phyloP scores from a whole-genome alignment of 2,888 invertebrate genomes.

The Agonopterix arenella region DNA sequence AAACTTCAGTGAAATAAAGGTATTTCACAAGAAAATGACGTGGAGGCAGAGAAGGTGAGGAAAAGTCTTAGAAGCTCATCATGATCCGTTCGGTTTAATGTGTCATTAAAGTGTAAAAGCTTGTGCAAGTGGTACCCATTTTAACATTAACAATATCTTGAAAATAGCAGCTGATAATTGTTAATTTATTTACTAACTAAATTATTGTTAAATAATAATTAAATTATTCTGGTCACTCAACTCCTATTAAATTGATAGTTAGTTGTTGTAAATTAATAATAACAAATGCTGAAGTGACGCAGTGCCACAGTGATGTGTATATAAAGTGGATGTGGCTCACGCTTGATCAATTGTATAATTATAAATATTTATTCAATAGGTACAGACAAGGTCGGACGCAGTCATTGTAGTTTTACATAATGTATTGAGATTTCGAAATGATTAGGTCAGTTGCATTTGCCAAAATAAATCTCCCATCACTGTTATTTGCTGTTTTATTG shows the following conservation, averaged over 20 bases:
- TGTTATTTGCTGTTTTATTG: slow-evolving; percentile 39
- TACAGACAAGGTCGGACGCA: slow-evolving; percentile 28
- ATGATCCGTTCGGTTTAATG: too few relatives aligned
- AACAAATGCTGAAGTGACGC: slow-evolving; percentile 6
- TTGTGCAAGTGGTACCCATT: not conserved
- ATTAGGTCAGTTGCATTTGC: slow-evolving; percentile 73
- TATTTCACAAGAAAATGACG: too few relatives aligned
- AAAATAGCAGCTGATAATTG: slow-evolving; percentile 26
- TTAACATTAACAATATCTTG: slow-evolving; percentile 10
- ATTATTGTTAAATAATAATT: slow-evolving; percentile 45
- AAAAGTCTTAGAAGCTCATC: too few relatives aligned
- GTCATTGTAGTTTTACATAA: slow-evolving; percentile 58
- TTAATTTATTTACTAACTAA: slow-evolving; percentile 40
- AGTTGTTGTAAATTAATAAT: slow-evolving; percentile 36
- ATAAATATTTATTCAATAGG: slow-evolving; percentile 55
- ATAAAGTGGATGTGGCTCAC: slow-evolving; percentile 35
- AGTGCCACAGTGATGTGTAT: slow-evolving; percentile 38
- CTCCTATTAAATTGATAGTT: slow-evolving; percentile 49
- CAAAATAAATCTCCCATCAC: slow-evolving; percentile 75
- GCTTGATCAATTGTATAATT: slow-evolving; percentile 21
- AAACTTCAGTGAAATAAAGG: too few relatives aligned
- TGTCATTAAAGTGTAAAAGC: too few relatives aligned
- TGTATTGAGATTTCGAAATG: slow-evolving; percentile 62
- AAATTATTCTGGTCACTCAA: slow-evolving; percentile 63
- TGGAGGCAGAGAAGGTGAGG: too few relatives aligned